Base-by-base conservation (phyloP, 2,113 vertebrate species). In the Amphiprion percula region DNA sequence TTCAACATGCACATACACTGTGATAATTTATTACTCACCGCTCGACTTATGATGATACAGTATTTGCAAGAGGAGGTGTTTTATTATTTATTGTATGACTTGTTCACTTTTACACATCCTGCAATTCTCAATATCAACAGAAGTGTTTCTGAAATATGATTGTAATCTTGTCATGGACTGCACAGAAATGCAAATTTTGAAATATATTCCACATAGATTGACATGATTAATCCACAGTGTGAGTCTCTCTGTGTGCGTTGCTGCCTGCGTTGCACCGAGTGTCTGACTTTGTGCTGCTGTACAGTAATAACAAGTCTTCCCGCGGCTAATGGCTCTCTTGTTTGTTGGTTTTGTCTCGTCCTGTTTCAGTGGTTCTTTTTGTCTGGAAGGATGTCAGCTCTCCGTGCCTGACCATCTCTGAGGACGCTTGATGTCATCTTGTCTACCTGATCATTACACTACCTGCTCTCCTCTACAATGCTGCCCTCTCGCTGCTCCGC, bases 381-480 rank as follows among this genome's bases (percentile, higher is more conserved):
- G 77, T 73, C 68, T 71, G 71, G 80, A 79, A 84, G 82, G 83
- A 85, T 76, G 79, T 89, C 84, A 62, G 78, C 84, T 81, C 69
- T 33, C 33, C 64, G 84, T 74, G 80, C 85, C 49, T 39, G 74
- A 78, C 87, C 80, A 23, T 90, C 89, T 83, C 81, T 87, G 80
- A 92, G 91, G 86, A 90, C 64, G 90, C 89, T 90, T 87, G 79
- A 92, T 91, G 90, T 90, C 90, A 90, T 88, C 88, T 91, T 73
- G 90, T 90, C 91, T 88, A 86, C 87, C 88, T 90, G 90, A 90
- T 91, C 88, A 90, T 92, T 88, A 88, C 86, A 63, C 84, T 85
- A 87, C 89, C 87, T 88, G 89, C 84, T 90, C 86, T 89, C 68
- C 86, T 91, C 84, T 41, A 85, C 87, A 90, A 86, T 75, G 70